A percentile compares a stretch with the other conserved stretches of the same genome.
These are phyloP conservation scores for Dichetophora obliterata DNA, from an alignment of 2,888 invertebrate genomes.

Conservation along the genomic window DNA sequence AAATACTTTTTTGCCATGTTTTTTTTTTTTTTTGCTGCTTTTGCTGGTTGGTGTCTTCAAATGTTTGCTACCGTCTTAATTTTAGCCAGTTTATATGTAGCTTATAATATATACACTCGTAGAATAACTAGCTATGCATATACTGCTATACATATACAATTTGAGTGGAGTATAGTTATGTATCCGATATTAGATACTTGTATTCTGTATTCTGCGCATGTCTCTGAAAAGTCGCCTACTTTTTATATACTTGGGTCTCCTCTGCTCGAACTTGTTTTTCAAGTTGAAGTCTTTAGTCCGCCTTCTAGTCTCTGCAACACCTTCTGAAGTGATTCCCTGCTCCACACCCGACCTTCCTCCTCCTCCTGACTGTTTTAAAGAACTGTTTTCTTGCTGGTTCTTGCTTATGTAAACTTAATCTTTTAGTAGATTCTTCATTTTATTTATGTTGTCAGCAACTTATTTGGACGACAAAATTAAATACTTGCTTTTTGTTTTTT, in stretches of 20 bases:
- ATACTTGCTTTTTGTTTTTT: constrained; percentile 58
- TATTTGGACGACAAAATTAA: constrained; percentile 57
- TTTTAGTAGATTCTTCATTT: constrained; percentile 63
- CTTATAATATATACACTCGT: neutral
- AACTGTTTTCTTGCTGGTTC: neutral
- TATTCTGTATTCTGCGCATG: constrained; percentile 19
- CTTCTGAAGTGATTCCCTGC: neutral
- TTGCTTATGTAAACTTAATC: constrained; percentile 54
- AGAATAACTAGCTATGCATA: neutral
- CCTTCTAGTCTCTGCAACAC: neutral
- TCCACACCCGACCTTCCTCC: neutral
- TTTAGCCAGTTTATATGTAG: neutral
- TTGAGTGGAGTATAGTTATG: neutral
- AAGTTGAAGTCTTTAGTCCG: neutral
- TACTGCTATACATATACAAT: neutral
- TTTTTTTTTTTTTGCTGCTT: neutral
- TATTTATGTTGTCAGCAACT: constrained; percentile 56
- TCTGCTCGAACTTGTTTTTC: neutral
- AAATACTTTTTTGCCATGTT: neutral
- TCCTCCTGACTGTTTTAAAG: neutral
- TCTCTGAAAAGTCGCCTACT: neutral
- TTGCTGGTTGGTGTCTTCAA: neutral
- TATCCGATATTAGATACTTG: neutral
- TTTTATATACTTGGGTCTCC: neutral
- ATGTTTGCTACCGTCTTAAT: neutral